phyloP scores from a whole-genome alignment of 2,797 vertebrate species.

The Decapterus maruadsi region DNA sequence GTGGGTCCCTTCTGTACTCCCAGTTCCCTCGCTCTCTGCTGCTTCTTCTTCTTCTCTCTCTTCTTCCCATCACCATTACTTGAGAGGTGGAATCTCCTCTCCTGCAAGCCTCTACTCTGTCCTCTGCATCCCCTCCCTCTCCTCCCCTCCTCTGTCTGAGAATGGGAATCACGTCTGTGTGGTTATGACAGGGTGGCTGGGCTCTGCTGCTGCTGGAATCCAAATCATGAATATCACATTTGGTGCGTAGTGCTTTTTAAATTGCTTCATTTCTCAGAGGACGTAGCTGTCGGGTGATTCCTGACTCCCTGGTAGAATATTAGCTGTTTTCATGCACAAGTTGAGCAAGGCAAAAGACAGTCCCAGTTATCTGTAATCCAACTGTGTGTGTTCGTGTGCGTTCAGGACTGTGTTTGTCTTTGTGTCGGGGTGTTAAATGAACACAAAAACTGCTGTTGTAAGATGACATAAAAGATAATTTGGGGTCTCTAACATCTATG shows the following conservation, averaged over 20 bases:
- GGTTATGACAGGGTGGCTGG: constrained; percentile 75
- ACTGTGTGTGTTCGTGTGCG: constrained; percentile 31
- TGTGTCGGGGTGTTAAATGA: constrained; percentile 37
- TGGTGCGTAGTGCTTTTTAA: constrained; percentile 83
- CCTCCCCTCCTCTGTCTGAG: constrained; percentile 20
- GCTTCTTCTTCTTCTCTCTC: neutral
- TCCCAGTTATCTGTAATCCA: constrained; percentile 65
- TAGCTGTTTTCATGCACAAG: constrained; percentile 72
- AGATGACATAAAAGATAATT: constrained; percentile 27
- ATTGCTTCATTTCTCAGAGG: constrained; percentile 84
- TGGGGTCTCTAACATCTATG: constrained; percentile 20
- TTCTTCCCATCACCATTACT: constrained; percentile 33
- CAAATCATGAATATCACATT: constrained; percentile 87
- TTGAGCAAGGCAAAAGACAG: constrained; percentile 57
- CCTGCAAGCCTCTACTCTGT: constrained; percentile 26
- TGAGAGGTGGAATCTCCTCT: constrained; percentile 32
- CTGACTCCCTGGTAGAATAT: constrained; percentile 71
- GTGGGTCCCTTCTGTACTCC: neutral
- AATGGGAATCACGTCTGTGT: constrained; percentile 75
- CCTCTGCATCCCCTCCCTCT: constrained; percentile 28
- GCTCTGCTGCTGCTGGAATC: constrained; percentile 73
- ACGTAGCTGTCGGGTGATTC: constrained; percentile 76
- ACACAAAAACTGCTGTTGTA: constrained; percentile 29
- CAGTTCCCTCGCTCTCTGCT: constrained; percentile 3
- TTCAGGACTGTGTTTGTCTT: constrained; percentile 38